Conservation (phyloP, 2,888 invertebrate species). For the Drosophila neotestacea region DNA sequence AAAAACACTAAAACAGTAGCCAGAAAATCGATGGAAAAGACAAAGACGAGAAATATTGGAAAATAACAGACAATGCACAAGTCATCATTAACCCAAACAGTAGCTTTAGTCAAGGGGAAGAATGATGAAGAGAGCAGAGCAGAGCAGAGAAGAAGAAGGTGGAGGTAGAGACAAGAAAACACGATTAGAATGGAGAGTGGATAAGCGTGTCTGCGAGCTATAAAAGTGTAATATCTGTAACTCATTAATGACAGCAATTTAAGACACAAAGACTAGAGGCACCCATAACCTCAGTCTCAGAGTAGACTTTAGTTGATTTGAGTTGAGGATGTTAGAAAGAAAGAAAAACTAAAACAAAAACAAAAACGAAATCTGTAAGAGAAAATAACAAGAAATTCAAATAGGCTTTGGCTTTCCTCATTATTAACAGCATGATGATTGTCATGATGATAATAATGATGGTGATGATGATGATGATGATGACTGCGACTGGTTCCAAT, state of each 20-base stretch:
- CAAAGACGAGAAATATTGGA: conserved; percentile 49
- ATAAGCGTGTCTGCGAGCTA: conserved; percentile 83
- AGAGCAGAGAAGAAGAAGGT: conserved; percentile 13
- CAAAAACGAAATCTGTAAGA: conserved; percentile 55
- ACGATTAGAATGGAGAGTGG: conserved; percentile 82
- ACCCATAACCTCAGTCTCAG: neutral
- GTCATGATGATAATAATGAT: conserved; percentile 4
- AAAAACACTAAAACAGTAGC: conserved; percentile 63
- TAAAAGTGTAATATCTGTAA: conserved; percentile 83
- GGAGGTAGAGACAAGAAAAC: conserved; percentile 38
- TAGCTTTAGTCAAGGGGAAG: conserved; percentile 52
- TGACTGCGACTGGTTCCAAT: conserved; percentile 75
- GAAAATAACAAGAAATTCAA: conserved; percentile 50
- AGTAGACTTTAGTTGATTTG: neutral
- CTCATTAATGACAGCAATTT: conserved; percentile 82
- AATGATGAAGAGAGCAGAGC: conserved; percentile 9
- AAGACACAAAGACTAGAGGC: conserved; percentile 50
- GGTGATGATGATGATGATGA: conserved; percentile 31
- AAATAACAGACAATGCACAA: conserved; percentile 59
- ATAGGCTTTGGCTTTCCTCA: conserved; percentile 44
- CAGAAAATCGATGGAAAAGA: conserved; percentile 76
- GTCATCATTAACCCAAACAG: conserved; percentile 75
- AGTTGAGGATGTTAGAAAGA: conserved; percentile 13
- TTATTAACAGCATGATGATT: conserved; percentile 7
- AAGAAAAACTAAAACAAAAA: conserved; percentile 6